phyloP scores from a whole-genome alignment of 2,888 invertebrate species.

The Amiota mariae region DNA sequence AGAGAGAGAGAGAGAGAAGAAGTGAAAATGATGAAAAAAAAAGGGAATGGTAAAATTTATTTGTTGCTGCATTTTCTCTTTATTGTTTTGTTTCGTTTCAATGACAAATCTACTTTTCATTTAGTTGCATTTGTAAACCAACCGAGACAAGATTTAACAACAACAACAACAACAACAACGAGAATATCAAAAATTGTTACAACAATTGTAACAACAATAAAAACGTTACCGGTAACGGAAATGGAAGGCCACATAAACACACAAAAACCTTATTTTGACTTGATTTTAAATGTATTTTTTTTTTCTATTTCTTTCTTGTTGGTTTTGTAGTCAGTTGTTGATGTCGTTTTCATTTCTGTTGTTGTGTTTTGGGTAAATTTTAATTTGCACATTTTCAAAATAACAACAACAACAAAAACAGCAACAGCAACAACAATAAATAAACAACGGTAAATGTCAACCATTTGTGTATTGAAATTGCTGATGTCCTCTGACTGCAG shows the following conservation, averaged over 20 bases:
- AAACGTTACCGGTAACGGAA: constrained; percentile 1
- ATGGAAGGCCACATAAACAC: constrained; percentile 12
- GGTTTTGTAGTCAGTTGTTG: too few species aligned
- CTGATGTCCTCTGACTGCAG: too few species aligned
- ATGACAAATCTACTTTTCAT: constrained; percentile 22
- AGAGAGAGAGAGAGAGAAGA: too few species aligned
- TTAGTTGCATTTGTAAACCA: constrained; percentile 8
- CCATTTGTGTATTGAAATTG: not conserved
- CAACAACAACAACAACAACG: not conserved
- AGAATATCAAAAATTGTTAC: too few species aligned
- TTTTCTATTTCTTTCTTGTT: not conserved
- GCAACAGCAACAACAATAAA: not conserved
- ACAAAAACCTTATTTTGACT: too few species aligned
- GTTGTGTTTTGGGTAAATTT: too few species aligned
- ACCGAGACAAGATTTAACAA: not conserved
- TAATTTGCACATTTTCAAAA: constrained; percentile 2
- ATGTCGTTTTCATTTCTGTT: too few species aligned
- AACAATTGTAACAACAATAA: constrained; percentile 1
- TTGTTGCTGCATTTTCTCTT: constrained; percentile 47
- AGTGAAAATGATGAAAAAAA: not conserved
- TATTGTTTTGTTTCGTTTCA: constrained; percentile 37
- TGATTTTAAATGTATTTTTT: not conserved
- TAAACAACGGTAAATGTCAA: not conserved
- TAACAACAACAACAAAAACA: not conserved
- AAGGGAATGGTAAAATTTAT: constrained; percentile 41